These are phyloP conservation scores for Zelleria hepariella DNA, from an alignment of 2,888 invertebrate genomes.

Conservation along the genomic window DNA sequence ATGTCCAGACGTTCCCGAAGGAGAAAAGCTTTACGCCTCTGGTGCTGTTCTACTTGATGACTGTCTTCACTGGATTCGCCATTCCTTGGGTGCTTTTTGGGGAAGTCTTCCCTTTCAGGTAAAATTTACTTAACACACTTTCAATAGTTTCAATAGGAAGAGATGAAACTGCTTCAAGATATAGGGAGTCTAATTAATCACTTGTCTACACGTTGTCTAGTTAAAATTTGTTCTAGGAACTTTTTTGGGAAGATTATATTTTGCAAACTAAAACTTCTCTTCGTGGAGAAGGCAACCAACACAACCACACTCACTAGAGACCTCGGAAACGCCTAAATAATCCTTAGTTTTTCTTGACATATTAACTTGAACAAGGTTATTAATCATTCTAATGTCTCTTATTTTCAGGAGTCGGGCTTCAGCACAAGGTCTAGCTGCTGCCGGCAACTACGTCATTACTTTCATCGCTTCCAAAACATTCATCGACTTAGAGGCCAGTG, in stretches of 20 bases:
- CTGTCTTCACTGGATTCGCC: constrained; percentile 47
- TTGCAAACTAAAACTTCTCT: no score
- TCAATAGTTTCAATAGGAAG: no score
- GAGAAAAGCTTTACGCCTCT: constrained; percentile 51
- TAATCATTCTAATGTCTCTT: background rate
- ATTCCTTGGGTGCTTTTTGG: constrained; percentile 71
- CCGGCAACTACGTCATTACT: constrained; percentile 62
- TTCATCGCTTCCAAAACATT: constrained; percentile 70
- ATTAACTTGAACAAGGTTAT: background rate
- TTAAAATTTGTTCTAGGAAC: background rate
- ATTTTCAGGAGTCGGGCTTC: constrained; percentile 61
- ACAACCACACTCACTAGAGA: no score
- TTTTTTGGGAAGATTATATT: background rate
- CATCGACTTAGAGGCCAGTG: constrained; percentile 51
- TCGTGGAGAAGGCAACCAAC: no score
- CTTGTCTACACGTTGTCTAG: background rate
- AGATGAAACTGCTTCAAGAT: no score
- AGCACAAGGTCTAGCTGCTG: constrained; percentile 68
- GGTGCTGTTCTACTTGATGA: constrained; percentile 46
- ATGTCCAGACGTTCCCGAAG: constrained; percentile 43
- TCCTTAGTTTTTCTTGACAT: no score
- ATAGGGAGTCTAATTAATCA: no score
- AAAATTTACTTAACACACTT: constrained; percentile 14
- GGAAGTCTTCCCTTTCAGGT: constrained; percentile 73
- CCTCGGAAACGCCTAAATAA: no score